phyloP scores from a whole-genome alignment of 2,888 invertebrate species.

The Trachelus iudaicus region DNA sequence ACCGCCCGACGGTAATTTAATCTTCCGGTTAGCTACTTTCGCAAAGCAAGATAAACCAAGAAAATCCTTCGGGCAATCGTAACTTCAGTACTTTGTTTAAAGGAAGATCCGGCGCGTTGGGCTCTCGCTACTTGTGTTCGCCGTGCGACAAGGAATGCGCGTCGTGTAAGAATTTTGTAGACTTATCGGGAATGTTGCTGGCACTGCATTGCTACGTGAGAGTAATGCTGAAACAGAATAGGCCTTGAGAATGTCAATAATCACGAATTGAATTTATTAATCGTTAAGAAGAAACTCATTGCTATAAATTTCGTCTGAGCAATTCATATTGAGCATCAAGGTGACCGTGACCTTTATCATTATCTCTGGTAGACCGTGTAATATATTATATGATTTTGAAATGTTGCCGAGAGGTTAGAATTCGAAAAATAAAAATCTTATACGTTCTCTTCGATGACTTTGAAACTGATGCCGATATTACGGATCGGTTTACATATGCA shows the following conservation, averaged over 20 bases:
- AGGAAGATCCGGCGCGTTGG: background rate
- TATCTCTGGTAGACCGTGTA: background rate
- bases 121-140: background rate
- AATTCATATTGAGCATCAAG: background rate
- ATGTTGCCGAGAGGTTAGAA: background rate
- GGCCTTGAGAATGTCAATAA: background rate
- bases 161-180: background rate
- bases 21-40: too few relatives aligned
- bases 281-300: background rate
- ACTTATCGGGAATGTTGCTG: constrained; percentile 10
- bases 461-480: background rate
- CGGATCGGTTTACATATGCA: background rate
- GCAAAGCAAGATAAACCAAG: background rate
- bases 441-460: background rate
- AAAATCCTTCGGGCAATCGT: background rate
- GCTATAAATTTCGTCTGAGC: background rate
- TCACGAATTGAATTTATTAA: background rate
- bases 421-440: background rate
- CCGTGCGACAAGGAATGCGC: background rate
- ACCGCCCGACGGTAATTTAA: too few relatives aligned
- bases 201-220: background rate
- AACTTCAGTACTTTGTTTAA: background rate
- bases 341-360: background rate
- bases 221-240: background rate
- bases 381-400: background rate